Base-by-base conservation (phyloP, 2,113 vertebrate species). In the Carassius auratus region DNA sequence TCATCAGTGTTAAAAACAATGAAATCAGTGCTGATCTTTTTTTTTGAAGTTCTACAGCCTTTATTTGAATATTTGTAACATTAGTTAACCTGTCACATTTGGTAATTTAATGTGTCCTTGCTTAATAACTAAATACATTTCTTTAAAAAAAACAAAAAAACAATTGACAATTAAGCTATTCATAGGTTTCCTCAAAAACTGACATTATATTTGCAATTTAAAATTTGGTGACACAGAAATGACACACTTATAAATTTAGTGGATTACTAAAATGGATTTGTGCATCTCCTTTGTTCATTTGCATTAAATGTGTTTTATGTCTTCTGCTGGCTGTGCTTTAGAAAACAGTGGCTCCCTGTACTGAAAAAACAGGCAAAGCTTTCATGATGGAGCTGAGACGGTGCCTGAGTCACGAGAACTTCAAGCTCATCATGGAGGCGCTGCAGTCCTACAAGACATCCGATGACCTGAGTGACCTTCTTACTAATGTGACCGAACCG, bases 391-490 rank as follows among this genome's bases (percentile, higher is more conserved):
- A 96, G 0, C 95, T 98, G 92, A 98, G 96, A 93, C 94, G 88
- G 81, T 93, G 93, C 0, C 91, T 99, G 73, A 99, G 98, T 92
- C 96, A 95, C 78, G 91, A 94, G 23, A 97, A 83, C 91, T 99
- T 96, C 0, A 90, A 94, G 30, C 71, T 85, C 74, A 95, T 98
- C 81, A 92, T 96, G 0, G 89, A 84, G 68, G 94, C 96, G 5
- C 94, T 99, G 85, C 95, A 96, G 87, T 89, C 88, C 9, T 99
- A 99, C 94, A 99, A 98, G 91, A 91, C 81, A 30, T 92, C 90
- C 0, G 94, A 98, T 19, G 88, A 96, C 88, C 91, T 99, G 64
- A 84, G 90, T 0, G 17, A 87, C 1, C 94, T 99, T 91, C 81
- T 96, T 3, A 73, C 86, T 1, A 91, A 94, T 55, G 93, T 96